Percentiles rank a stretch among this genome's conserved stretches.
Evolutionary conservation across 2,888 invertebrate species (phyloP).

Genomic region (Leptopilina myrica): DNA sequence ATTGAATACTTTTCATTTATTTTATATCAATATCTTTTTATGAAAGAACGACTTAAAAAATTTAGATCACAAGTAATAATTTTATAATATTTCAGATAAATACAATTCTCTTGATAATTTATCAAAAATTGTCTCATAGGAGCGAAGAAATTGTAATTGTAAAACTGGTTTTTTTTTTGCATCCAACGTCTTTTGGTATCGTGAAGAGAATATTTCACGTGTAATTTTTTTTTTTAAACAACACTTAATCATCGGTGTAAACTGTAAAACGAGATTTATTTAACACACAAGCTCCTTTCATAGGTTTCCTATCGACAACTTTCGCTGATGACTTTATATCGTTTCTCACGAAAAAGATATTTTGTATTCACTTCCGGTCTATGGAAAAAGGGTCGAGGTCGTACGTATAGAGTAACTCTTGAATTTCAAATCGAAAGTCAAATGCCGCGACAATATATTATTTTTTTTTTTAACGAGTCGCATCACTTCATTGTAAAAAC

Average conservation of each 20-base stretch:
- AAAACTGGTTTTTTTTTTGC: slow-evolving; percentile 60
- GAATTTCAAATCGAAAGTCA: slow-evolving; percentile 37
- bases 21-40: too few relatives aligned
- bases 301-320: slow-evolving; percentile 64
- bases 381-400: slow-evolving; percentile 39
- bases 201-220: neutral
- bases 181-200: slow-evolving; percentile 53
- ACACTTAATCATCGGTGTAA: too few relatives aligned
- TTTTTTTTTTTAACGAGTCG: slow-evolving; percentile 28
- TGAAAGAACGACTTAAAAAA: too few relatives aligned
- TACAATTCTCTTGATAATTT: too few relatives aligned
- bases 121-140: too few relatives aligned
- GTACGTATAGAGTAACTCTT: slow-evolving; percentile 26
- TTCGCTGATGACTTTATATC: slow-evolving; percentile 66
- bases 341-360: slow-evolving; percentile 54
- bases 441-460: slow-evolving; percentile 20
- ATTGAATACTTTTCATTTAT: too few relatives aligned
- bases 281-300: slow-evolving; percentile 47
- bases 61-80: too few relatives aligned
- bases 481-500: slow-evolving; percentile 16
- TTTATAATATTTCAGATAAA: too few relatives aligned
- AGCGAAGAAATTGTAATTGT: slow-evolving; percentile 41
- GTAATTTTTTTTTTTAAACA: too few relatives aligned
- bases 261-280: neutral
- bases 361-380: slow-evolving; percentile 52